phyloP scores from a whole-genome alignment of 1,140 invertebrate genomes.

The Antheraea mylitta region DNA sequence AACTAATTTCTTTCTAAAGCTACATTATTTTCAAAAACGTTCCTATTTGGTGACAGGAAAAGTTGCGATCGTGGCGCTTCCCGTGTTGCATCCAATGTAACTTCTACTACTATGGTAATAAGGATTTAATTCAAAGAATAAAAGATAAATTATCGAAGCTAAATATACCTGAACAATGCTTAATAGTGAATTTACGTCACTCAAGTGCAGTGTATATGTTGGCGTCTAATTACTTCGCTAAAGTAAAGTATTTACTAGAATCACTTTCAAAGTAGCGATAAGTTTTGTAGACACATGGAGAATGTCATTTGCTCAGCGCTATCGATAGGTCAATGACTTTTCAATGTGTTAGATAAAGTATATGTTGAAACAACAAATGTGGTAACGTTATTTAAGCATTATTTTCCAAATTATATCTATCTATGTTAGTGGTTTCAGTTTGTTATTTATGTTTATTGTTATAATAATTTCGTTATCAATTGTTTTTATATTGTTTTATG shows the following conservation, averaged over 20 bases:
- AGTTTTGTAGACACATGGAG: slow-evolving; percentile 10
- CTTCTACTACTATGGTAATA: no score
- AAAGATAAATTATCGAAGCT: no score
- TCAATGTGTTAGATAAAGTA: slow-evolving; percentile 10
- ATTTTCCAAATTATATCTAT: slow-evolving; percentile 3
- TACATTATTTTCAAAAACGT: no score
- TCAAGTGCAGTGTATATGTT: background rate
- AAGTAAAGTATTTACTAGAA: slow-evolving; percentile 12
- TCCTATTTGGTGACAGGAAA: no score
- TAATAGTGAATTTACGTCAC: background rate
- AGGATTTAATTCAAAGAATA: no score
- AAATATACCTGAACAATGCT: no score
- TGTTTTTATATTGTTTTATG: background rate
- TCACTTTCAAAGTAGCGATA: slow-evolving; percentile 21
- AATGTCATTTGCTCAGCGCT: slow-evolving; percentile 8
- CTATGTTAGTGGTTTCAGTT: slow-evolving; percentile 4
- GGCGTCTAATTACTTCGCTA: background rate
- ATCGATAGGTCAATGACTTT: slow-evolving; percentile 15
- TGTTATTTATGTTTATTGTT: background rate
- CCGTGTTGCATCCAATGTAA: no score
- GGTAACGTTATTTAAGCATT: slow-evolving; percentile 4
- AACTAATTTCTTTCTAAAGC: no score
- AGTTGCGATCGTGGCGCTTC: no score
- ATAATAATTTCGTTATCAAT: background rate
- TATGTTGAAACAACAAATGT: background rate